Conservation (phyloP, 2,888 invertebrate species). For the Geotrupes spiniger region DNA sequence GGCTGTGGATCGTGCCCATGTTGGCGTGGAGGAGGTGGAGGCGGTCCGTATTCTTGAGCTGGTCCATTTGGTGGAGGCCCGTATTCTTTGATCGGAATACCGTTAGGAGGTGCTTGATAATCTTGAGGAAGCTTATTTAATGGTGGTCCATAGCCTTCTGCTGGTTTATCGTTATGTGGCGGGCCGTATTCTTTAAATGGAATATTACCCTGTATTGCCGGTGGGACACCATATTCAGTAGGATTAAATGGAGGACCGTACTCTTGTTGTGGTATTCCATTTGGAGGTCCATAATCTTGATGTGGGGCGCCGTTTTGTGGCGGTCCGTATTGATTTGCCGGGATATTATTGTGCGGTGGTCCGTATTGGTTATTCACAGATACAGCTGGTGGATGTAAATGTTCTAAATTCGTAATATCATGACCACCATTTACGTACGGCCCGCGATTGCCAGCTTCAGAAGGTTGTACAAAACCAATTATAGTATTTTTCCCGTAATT, state of each 20-base stretch:
- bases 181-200: constrained; percentile 9
- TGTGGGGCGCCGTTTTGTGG: constrained; percentile 19
- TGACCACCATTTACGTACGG: constrained; percentile 19
- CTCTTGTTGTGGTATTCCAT: constrained; percentile 33
- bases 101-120: no score
- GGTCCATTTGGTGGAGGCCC: not conserved
- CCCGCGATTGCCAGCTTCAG: constrained; percentile 17
- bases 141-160: constrained; percentile 9
- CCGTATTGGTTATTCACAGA: constrained; percentile 6
- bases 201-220: constrained; percentile 5
- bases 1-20: no score
- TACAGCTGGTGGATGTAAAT: constrained; percentile 13
- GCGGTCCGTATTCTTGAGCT: not conserved
- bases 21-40: constrained; percentile 11
- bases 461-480: constrained; percentile 38
- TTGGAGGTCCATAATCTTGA: constrained; percentile 25
- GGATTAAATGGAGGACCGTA: constrained; percentile 27
- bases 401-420: constrained; percentile 6
- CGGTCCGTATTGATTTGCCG: constrained; percentile 45
- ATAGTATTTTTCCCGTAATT: constrained; percentile 36
- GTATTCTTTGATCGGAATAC: constrained; percentile 7
- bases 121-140: not conserved
- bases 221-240: no score
- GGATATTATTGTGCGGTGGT: constrained; percentile 13
- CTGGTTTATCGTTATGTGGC: constrained; percentile 3